Percentiles rank a stretch among this genome's conserved stretches.
Evolutionary conservation across 2,797 vertebrate genomes (phyloP).

Genomic region (Myripristis murdjan): DNA sequence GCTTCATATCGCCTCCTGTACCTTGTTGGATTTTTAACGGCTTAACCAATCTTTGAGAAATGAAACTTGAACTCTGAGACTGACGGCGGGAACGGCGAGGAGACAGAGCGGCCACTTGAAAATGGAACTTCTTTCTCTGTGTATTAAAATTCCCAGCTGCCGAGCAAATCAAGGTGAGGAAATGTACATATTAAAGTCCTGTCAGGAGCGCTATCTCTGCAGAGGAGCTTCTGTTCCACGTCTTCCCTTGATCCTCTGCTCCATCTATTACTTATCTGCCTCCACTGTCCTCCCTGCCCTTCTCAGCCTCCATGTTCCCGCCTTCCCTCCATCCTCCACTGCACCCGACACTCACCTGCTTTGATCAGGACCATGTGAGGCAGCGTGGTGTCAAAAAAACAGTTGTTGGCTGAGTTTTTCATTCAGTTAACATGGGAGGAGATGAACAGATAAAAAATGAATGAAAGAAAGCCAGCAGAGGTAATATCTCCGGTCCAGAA

Average conservation of each 20-base stretch:
- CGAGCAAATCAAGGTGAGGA: neutral
- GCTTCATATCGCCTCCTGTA: neutral
- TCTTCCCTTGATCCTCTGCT: neutral
- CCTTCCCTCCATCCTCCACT: neutral
- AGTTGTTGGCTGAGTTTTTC: too few relatives aligned
- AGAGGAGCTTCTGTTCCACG: neutral
- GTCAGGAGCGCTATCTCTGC: neutral
- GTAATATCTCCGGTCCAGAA: too few relatives aligned
- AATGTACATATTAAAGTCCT: neutral
- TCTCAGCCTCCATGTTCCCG: neutral
- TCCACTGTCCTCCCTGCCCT: neutral
- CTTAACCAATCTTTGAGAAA: neutral
- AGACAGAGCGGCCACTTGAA: neutral
- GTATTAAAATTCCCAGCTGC: conserved; percentile 2
- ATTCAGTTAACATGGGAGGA: too few relatives aligned
- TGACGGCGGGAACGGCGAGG: conserved; percentile 3
- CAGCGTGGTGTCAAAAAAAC: too few relatives aligned
- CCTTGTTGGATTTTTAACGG: neutral
- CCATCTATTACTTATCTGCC: neutral
- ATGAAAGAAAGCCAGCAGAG: too few relatives aligned
- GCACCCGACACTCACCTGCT: too few relatives aligned
- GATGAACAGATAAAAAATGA: too few relatives aligned
- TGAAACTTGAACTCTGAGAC: neutral
- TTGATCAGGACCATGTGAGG: too few relatives aligned
- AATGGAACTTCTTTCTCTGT: neutral